Percentiles rank a stretch among this genome's conserved stretches.
Conservation (phyloP, 1,140 invertebrate genomes). For the Pogonomyrmex californicus region DNA sequence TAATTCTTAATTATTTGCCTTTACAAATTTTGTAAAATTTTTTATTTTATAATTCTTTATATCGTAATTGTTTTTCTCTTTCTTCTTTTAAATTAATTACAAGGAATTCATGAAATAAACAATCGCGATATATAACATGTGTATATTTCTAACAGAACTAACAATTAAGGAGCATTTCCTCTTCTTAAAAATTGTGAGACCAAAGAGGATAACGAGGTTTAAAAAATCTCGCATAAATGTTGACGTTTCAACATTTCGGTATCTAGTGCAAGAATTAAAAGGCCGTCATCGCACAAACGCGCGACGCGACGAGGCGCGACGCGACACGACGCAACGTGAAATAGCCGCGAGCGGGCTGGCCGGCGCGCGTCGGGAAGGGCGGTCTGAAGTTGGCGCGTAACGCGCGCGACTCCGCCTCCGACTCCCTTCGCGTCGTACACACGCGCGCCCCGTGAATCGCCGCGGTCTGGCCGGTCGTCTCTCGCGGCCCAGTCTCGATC, state of each 20-base stretch:
- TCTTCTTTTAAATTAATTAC: neutral
- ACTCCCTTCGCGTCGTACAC: conserved; percentile 60
- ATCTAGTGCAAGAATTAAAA: conserved; percentile 60
- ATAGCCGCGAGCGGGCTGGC: conserved; percentile 43
- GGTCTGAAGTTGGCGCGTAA: conserved; percentile 41
- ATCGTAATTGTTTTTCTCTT: neutral
- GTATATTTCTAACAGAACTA: neutral
- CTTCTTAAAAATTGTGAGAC: neutral
- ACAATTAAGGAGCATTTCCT: neutral
- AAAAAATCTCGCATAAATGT: neutral
- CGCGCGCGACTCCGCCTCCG: conserved; percentile 75
- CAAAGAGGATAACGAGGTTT: neutral
- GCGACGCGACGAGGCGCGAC: no score
- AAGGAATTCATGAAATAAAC: neutral
- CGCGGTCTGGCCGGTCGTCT: conserved; percentile 50
- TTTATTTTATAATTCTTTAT: neutral
- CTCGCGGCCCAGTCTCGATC: conserved; percentile 69
- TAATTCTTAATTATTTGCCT: neutral
- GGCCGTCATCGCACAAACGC: neutral
- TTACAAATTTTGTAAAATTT: neutral
- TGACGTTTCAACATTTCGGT: neutral
- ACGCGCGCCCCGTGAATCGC: conserved; percentile 39
- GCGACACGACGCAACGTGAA: no score
- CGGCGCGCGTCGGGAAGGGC: conserved; percentile 32
- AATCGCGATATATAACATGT: neutral